These are phyloP conservation scores for Chionomys nivalis DNA, from an alignment of 2,113 vertebrate genomes.

Conservation along the genomic window DNA sequence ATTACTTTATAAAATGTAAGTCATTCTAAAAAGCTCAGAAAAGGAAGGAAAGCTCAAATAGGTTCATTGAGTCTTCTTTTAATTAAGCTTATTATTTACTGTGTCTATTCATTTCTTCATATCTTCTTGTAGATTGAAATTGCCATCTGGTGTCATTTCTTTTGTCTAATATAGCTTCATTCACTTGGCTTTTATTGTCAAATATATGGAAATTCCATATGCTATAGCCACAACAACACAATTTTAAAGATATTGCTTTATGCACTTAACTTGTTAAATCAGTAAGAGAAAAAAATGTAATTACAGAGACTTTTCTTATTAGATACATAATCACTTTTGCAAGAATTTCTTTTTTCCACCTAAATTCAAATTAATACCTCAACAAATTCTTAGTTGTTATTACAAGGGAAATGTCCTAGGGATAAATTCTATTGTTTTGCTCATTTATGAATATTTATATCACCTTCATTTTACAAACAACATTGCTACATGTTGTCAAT, in stretches of 20 bases:
- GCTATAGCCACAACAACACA: background rate
- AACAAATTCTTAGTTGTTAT: background rate
- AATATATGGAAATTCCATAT: constrained; percentile 55
- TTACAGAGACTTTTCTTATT: constrained; percentile 43
- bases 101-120: constrained; percentile 53
- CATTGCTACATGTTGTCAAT: background rate
- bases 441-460: background rate
- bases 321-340: constrained; percentile 50
- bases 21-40: background rate
- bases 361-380: constrained; percentile 45
- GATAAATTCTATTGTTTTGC: background rate
- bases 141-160: constrained; percentile 60
- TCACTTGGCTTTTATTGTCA: constrained; percentile 54
- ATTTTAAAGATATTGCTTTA: constrained; percentile 57
- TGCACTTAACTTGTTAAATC: constrained; percentile 41
- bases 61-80: background rate
- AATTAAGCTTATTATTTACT: constrained; percentile 61
- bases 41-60: background rate
- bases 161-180: constrained; percentile 24
- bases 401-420: background rate
- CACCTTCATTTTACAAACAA: background rate
- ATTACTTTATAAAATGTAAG: background rate
- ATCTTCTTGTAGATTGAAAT: constrained; percentile 30
- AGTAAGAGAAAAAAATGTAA: constrained; percentile 39
- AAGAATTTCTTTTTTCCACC: background rate